Conservation (phyloP, 2,113 vertebrate species). For the Chloropsis cyanopogon region DNA sequence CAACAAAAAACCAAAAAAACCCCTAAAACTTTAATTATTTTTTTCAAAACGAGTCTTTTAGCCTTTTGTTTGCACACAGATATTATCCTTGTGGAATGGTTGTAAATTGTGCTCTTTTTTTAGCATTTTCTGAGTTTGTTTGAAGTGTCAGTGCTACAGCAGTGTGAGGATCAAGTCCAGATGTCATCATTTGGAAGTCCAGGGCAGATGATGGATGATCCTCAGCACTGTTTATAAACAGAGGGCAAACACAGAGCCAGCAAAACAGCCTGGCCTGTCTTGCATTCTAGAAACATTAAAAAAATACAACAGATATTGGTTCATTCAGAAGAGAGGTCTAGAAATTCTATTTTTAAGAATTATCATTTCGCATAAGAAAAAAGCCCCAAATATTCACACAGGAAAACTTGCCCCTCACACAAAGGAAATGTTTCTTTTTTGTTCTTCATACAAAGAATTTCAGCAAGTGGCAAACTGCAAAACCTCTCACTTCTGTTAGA, state of each 20-base stretch:
- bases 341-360: neutral
- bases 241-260: neutral
- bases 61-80: constrained; percentile 9
- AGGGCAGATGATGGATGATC: neutral
- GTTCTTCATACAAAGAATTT: neutral
- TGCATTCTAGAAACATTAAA: neutral
- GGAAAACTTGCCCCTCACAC: neutral
- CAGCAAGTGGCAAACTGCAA: neutral
- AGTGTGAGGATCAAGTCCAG: constrained; percentile 31
- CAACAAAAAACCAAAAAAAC: no score
- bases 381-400: neutral
- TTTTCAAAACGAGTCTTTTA: neutral
- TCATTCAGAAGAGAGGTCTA: neutral
- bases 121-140: neutral
- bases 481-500: neutral
- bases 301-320: neutral
- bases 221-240: neutral
- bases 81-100: neutral
- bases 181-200: constrained; percentile 1
- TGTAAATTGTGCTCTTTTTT: neutral
- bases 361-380: neutral
- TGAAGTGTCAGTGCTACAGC: constrained; percentile 18
- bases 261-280: neutral
- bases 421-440: neutral
- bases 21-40: neutral